Evolutionary conservation across 2,113 vertebrate genomes (phyloP).

Genomic region (Coptodon rendalli): DNA sequence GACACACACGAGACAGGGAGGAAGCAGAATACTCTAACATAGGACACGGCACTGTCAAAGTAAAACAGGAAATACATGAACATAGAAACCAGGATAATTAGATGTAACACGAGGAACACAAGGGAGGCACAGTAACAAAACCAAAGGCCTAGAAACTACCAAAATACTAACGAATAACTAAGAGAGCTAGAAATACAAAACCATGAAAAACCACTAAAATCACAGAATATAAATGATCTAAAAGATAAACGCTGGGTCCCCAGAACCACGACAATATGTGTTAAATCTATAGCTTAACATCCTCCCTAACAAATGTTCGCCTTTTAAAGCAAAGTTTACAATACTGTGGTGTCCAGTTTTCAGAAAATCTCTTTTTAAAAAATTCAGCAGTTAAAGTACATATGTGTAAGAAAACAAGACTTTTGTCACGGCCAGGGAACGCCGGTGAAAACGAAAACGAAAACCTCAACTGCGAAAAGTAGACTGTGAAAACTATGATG

Average conservation of each 20-base stretch:
- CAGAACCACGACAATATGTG: background rate
- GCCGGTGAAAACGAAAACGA: accelerated
- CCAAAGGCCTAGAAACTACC: background rate
- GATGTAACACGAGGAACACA: background rate
- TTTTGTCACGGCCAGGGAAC: background rate
- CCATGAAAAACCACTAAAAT: background rate
- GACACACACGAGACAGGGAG: background rate
- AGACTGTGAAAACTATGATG: background rate
- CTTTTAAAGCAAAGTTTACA: accelerated
- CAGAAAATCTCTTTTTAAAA: background rate
- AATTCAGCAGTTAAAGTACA: background rate
- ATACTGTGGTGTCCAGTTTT: background rate
- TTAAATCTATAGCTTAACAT: background rate
- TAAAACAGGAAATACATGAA: background rate
- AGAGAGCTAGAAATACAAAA: background rate
- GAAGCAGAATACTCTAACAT: background rate
- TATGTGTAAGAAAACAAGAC: background rate
- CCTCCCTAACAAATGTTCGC: background rate
- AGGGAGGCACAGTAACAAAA: background rate
- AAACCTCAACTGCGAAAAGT: background rate
- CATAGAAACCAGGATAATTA: background rate
- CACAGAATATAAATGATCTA: background rate
- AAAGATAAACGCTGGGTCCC: background rate
- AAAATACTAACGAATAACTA: background rate
- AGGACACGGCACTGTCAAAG: background rate